Percentiles rank a stretch among this genome's conserved stretches.
Evolutionary conservation across 2,797 vertebrate species (phyloP).

Genomic region (Sebastes nivosus): DNA sequence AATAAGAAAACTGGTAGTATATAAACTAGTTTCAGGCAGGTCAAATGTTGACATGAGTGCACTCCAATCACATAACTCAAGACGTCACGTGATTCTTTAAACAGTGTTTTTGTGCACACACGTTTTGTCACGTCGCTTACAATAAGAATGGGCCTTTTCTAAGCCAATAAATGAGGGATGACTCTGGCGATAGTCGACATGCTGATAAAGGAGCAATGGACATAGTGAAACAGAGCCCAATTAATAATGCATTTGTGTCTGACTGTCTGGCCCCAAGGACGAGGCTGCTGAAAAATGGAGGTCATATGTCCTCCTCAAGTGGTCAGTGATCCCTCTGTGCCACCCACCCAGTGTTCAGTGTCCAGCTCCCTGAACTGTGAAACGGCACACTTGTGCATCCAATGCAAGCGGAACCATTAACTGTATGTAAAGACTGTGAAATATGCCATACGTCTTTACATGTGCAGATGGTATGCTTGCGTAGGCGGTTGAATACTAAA

Average conservation of each 20-base stretch:
- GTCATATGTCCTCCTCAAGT: slow-evolving; percentile 72
- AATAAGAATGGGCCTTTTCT: slow-evolving; percentile 51
- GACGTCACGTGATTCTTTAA: neutral
- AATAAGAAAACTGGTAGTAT: neutral
- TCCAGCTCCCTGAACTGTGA: slow-evolving; percentile 22
- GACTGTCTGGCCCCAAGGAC: slow-evolving; percentile 80
- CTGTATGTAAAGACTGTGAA: slow-evolving; percentile 23
- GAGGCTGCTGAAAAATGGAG: slow-evolving; percentile 73
- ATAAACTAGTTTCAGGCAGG: neutral
- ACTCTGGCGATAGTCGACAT: slow-evolving; percentile 62
- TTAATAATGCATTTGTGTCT: slow-evolving; percentile 85
- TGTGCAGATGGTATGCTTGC: neutral
- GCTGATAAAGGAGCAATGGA: slow-evolving; percentile 78
- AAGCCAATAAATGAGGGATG: slow-evolving; percentile 71
- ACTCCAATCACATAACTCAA: slow-evolving; percentile 2
- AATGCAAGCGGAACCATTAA: neutral
- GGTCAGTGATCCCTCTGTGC: slow-evolving; percentile 68
- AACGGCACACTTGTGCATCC: slow-evolving; percentile 15
- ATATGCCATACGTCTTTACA: neutral
- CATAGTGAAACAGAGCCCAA: slow-evolving; percentile 77
- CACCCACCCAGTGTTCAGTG: slow-evolving; percentile 65
- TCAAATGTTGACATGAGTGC: neutral
- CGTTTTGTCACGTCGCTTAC: slow-evolving; percentile 35
- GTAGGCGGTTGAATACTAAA: slow-evolving; percentile 8
- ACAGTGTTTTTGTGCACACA: slow-evolving; percentile 19